Percentiles rank a stretch among this genome's conserved stretches.
Conservation (phyloP, 2,797 vertebrate species). For the Ctenopoma kingsleyae region DNA sequence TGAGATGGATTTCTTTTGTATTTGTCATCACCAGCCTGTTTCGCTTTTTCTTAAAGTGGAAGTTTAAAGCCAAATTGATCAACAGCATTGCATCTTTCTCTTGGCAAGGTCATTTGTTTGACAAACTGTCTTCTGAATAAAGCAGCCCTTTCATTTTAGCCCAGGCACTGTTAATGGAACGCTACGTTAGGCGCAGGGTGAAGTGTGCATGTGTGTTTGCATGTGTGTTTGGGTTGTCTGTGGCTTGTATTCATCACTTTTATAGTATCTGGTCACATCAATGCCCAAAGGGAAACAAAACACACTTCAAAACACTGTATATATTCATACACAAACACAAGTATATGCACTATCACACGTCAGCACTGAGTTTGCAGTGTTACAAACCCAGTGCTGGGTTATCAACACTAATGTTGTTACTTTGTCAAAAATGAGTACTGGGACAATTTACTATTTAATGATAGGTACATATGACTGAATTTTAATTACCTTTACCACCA, state of each 20-base stretch:
- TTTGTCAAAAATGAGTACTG: not conserved
- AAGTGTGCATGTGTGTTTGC: constrained; percentile 41
- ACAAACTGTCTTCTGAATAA: constrained; percentile 75
- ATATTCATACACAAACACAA: constrained; percentile 11
- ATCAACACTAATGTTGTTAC: not conserved
- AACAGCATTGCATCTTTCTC: constrained; percentile 62
- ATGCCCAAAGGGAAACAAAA: constrained; percentile 44
- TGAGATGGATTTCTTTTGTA: constrained; percentile 78
- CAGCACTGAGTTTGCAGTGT: constrained; percentile 2
- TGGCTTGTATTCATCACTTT: constrained; percentile 61
- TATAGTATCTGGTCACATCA: constrained; percentile 64
- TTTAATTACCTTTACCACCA: not conserved
- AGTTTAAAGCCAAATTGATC: constrained; percentile 81
- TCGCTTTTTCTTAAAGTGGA: constrained; percentile 60
- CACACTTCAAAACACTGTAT: constrained; percentile 25
- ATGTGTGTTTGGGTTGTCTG: constrained; percentile 46
- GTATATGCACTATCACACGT: constrained; percentile 3
- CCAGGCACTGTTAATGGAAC: constrained; percentile 70
- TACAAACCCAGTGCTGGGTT: not conserved
- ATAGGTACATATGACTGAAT: not conserved
- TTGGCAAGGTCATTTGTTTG: constrained; percentile 80
- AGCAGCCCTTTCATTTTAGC: constrained; percentile 74
- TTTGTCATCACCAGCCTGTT: constrained; percentile 63
- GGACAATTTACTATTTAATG: not conserved
- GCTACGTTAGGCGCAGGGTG: constrained; percentile 45